Evolutionary conservation across 1,140 invertebrate species (phyloP), one percentile per base, ranked within the genome.

Genomic region (Chironomus tepperi): DNA sequence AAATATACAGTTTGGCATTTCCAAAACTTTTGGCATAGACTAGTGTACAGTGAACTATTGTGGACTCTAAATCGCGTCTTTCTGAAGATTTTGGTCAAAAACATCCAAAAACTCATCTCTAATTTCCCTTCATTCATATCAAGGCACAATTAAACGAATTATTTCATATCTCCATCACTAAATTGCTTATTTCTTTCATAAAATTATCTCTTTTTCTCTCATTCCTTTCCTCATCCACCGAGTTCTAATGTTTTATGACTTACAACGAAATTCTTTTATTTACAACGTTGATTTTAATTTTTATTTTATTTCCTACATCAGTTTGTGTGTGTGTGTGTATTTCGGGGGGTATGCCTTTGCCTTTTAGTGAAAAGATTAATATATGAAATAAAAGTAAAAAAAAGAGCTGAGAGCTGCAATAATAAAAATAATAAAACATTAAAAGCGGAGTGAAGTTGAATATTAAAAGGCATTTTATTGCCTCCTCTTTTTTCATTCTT

Each of bases 401-500:
- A n/a, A 57, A 57, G n/a, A 57, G 47, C 47, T 15, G 5, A 12
- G n/a, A 57, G 47, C 47, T 57, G 47, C 15, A 57, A 57, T 57
- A 57, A 57, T 57, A 57, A 57, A 57, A 57, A 57, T 57, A 57
- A 57, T n/a, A 57, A 57, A 57, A 57, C 47, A 57, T 57, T 57
- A 57, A 34, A 57, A 57, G 47, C 47, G 47, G n/a, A 57, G 47
- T 57, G 47, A 57, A 57, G 47, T 34, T 34, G 24, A 34, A 5
- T 57, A 57, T 57, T 57, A 57, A 57, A 57, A 57, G 47, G 47
- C 47, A 57, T 57, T 57, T 57, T 57, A 57, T 57, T 57, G 47
- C 47, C n/a, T 57, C 47, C 47, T 57, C n/a, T n/a, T 12, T 57
- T 57, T 57, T 57, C 47, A 15, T n/a, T 5, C 47, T 57, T 34